Conservation (phyloP, 2,797 vertebrate genomes). For the Danio tinwini region DNA sequence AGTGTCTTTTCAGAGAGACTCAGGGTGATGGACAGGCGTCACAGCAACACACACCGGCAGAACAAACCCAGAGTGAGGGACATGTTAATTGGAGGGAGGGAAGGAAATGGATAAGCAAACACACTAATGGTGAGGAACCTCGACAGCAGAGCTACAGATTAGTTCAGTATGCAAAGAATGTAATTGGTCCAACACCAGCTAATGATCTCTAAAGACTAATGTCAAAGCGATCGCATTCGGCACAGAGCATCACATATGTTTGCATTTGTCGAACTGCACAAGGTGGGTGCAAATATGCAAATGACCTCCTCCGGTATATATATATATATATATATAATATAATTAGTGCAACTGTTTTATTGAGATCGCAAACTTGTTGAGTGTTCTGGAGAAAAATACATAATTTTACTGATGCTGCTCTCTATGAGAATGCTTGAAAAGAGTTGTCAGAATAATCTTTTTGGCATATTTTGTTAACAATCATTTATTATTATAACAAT, state of each 20-base stretch:
- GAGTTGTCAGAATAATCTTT: background rate
- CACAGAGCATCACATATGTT: constrained; percentile 57
- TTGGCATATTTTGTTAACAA: background rate
- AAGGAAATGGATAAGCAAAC: constrained; percentile 68
- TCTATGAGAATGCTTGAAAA: background rate
- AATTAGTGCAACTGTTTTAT: background rate
- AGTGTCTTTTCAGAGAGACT: constrained; percentile 63
- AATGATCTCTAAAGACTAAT: constrained; percentile 59
- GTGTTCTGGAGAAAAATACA: too few relatives aligned
- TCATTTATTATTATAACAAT: too few relatives aligned
- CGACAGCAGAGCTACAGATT: constrained; percentile 65
- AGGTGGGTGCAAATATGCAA: constrained; percentile 52
- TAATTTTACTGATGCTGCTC: background rate
- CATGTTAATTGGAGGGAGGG: constrained; percentile 70
- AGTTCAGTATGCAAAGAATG: constrained; percentile 65
- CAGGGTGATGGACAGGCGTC: constrained; percentile 68
- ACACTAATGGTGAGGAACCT: constrained; percentile 64
- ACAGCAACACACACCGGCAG: constrained; percentile 61
- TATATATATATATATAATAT: constrained; percentile 35
- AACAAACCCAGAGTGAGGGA: constrained; percentile 62
- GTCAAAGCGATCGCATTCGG: constrained; percentile 54
- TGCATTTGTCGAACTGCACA: constrained; percentile 36
- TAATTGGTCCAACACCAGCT: constrained; percentile 58
- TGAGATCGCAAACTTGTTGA: background rate
- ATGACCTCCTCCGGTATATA: constrained; percentile 10